Evolutionary conservation across 1,140 invertebrate species (phyloP).

Genomic region (Hydropsyche tenuis): DNA sequence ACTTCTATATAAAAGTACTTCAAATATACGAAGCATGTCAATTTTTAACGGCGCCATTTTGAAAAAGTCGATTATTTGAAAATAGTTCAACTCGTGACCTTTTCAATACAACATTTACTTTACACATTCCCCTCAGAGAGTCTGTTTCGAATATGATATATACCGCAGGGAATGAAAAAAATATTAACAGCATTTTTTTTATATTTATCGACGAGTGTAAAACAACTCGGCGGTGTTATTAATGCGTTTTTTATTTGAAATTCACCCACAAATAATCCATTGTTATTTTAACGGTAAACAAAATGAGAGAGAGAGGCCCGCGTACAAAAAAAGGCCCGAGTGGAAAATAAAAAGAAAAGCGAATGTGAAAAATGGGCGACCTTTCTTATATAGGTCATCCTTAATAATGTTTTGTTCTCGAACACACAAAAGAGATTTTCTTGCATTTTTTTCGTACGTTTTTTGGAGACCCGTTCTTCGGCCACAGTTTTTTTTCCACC

Average conservation of each 20-base stretch:
- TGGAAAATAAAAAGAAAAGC: constrained; percentile 18
- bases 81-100: background rate
- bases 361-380: constrained; percentile 19
- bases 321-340: constrained; percentile 15
- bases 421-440: constrained; percentile 15
- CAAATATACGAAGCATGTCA: too few species aligned
- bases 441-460: constrained; percentile 8
- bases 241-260: background rate
- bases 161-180: too few species aligned
- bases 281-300: constrained; percentile 15
- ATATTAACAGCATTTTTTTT: too few species aligned
- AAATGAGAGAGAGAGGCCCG: background rate
- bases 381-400: constrained; percentile 19
- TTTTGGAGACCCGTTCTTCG: background rate
- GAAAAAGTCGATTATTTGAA: background rate
- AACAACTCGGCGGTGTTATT: background rate
- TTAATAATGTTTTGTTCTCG: constrained; percentile 22
- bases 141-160: too few species aligned
- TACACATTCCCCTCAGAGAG: too few species aligned
- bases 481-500: background rate
- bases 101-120: too few species aligned
- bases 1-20: too few species aligned
- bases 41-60: too few species aligned
- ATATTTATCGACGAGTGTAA: too few species aligned
- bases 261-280: constrained; percentile 9